Percentiles rank a stretch among this genome's conserved stretches.
Conservation (phyloP, 1,140 invertebrate genomes). For the Caenorhabditis tropicalis region DNA sequence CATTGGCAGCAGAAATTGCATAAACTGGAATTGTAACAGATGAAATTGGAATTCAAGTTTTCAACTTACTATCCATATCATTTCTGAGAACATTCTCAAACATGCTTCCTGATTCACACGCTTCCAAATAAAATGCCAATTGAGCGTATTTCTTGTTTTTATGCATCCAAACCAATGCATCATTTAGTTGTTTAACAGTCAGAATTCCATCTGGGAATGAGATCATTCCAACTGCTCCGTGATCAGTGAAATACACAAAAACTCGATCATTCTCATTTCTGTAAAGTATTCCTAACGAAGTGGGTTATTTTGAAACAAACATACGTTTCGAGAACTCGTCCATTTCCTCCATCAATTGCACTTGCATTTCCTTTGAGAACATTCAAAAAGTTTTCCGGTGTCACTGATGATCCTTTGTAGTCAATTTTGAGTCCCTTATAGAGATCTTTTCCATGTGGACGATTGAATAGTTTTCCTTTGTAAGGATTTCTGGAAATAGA, state of each 20-base stretch:
- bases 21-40: conserved; percentile 74
- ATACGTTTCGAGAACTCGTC: conserved; percentile 76
- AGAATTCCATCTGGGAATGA: conserved; percentile 75
- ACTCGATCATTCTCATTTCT: conserved; percentile 77
- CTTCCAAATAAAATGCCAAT: conserved; percentile 77
- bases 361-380: conserved; percentile 75
- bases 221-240: conserved; percentile 77
- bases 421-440: conserved; percentile 77
- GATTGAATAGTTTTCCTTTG: conserved; percentile 77
- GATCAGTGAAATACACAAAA: conserved; percentile 79
- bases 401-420: conserved; percentile 76
- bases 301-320: conserved; percentile 14
- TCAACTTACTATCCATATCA: conserved; percentile 75
- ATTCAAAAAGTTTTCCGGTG: conserved; percentile 76
- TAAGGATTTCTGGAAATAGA: conserved; percentile 75
- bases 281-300: conserved; percentile 46
- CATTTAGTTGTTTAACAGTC: conserved; percentile 73
- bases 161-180: conserved; percentile 75
- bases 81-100: conserved; percentile 76
- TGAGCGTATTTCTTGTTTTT: conserved; percentile 72
- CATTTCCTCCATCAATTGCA: conserved; percentile 74
- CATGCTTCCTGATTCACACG: conserved; percentile 80
- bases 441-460: conserved; percentile 76
- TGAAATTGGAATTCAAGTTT: neutral
- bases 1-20: conserved; percentile 78